These are phyloP conservation scores for Caerostris extrusa DNA, from an alignment of 1,140 invertebrate species.

Conservation along the genomic window DNA sequence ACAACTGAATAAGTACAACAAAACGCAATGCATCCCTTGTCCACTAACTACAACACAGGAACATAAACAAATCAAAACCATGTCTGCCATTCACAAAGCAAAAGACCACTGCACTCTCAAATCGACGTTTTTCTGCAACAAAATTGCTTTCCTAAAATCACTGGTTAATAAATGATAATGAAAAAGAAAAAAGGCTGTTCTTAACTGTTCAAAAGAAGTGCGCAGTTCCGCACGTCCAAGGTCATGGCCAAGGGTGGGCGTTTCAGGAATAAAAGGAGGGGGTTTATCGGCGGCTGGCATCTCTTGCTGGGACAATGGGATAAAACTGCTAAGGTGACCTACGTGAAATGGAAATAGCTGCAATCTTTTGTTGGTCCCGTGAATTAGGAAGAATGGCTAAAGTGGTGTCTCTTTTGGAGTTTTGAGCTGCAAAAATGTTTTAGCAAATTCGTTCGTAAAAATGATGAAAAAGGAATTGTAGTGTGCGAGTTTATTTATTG, in stretches of 20 bases:
- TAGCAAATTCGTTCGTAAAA: no score
- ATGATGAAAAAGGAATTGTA: no score
- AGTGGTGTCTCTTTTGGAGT: neutral
- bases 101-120: neutral
- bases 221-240: slow-evolving; percentile 37
- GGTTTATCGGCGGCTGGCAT: slow-evolving; percentile 14
- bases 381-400: neutral
- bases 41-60: no score
- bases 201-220: slow-evolving; percentile 5
- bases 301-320: slow-evolving; percentile 38
- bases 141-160: slow-evolving; percentile 32
- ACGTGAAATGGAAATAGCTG: slow-evolving; percentile 22
- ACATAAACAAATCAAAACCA: no score
- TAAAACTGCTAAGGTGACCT: slow-evolving; percentile 50
- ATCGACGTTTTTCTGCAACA: slow-evolving; percentile 5
- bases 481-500: no score
- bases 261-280: neutral
- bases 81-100: no score
- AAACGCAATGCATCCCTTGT: neutral
- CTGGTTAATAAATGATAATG: neutral
- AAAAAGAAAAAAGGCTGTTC: neutral
- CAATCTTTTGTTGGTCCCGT: neutral
- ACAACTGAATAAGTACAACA: neutral
- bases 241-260: slow-evolving; percentile 9
- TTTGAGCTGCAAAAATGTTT: neutral